phyloP scores from a whole-genome alignment of 1,140 invertebrate species.

The Magallana ariakensis region DNA sequence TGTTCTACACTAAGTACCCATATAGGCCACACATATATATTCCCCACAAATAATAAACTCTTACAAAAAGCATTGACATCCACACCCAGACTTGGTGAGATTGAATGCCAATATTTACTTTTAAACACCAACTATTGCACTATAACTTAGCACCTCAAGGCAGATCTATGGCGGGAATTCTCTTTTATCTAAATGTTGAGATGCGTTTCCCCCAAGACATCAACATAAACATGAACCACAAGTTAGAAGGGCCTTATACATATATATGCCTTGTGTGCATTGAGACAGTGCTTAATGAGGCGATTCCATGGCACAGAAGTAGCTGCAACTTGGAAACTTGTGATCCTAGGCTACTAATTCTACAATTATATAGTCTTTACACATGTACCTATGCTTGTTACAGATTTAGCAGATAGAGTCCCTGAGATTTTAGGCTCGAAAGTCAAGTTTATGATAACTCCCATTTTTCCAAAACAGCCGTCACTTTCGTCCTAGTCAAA shows the following conservation, averaged over 20 bases:
- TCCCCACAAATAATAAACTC: conserved; percentile 27
- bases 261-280: conserved; percentile 22
- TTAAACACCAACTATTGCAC: conserved; percentile 38
- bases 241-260: conserved; percentile 10
- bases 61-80: conserved; percentile 24
- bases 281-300: conserved; percentile 25
- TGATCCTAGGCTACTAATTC: conserved; percentile 35
- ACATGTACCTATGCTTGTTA: conserved; percentile 26
- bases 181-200: conserved; percentile 2
- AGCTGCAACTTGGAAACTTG: conserved; percentile 37
- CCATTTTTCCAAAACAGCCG: neutral
- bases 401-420: conserved; percentile 16
- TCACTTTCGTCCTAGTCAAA: neutral
- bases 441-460: neutral
- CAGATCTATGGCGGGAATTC: conserved; percentile 23
- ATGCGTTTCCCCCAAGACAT: neutral
- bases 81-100: neutral
- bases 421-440: conserved; percentile 29
- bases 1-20: conserved; percentile 20
- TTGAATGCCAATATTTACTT: conserved; percentile 16
- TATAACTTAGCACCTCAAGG: conserved; percentile 33
- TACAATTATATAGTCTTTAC: conserved; percentile 17
- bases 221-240: conserved; percentile 21
- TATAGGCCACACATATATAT: conserved; percentile 34
- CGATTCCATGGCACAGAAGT: conserved; percentile 23